Base-by-base conservation (phyloP, 2,888 invertebrate species). In the Nipponacmea schrenckii region DNA sequence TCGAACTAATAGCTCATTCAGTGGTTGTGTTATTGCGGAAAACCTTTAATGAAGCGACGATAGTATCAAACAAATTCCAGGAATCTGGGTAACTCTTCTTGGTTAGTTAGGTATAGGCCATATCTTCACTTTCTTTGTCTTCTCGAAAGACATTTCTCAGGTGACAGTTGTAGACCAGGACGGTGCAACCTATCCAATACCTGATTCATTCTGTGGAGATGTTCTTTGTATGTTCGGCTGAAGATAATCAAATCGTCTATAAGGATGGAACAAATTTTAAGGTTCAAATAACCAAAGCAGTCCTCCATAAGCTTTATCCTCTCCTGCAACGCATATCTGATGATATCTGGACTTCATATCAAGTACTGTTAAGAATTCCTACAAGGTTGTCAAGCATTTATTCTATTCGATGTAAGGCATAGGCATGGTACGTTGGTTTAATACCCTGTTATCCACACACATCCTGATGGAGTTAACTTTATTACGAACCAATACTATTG, bases 61-160 rank as follows among this genome's bases (percentile, higher is more conserved):
- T 66, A 70, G 45, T 66, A 70, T 14, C 70, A 46, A n/a, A 68
- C 67, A 24, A 72, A 63, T 8, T 72, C 75, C 10, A 73, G 62
- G 24, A 56, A 56, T 8, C 50, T n/a, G n/a, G n/a, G n/a, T n/a
- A 56, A 17, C 20, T 56, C n/a, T 7, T 56, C 50, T n/a, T n/a
- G 5, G 20, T 56, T 56, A 10, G 50, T 56, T n/a, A n/a, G 50
- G 50, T 20, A 10, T n/a, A 20, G n/a, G 50, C 50, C 50, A 56
- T 8, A 7, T 20, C n/a, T n/a, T 56, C 8, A 56, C 50, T 20
- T 56, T 56, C 39, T 20, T 12, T 14, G 67, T 69, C 44, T 74
- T 72, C 56, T 74, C 74, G 20, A 56, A 56, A 56, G n/a, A n/a
- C n/a, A n/a, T n/a, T n/a, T 56, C 12, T n/a, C 50, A 20, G 50